phyloP scores from a whole-genome alignment of 2,797 vertebrate genomes.

The Anisognathus igniventris region DNA sequence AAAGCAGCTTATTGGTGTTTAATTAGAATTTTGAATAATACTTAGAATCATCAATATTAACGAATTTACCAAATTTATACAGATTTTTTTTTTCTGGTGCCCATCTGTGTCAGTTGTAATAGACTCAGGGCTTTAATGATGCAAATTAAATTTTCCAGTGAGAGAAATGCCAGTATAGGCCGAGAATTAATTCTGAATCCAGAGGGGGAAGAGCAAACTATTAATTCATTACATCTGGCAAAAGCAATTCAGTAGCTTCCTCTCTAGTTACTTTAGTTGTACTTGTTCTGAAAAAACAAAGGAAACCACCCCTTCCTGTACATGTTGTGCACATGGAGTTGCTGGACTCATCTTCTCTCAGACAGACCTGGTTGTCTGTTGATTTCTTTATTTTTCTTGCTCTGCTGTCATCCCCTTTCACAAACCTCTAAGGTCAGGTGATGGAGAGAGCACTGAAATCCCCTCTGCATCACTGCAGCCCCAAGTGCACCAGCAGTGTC shows the following conservation, averaged over 20 bases:
- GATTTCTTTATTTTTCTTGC: not conserved
- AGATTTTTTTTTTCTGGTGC: not conserved
- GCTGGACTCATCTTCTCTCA: not conserved
- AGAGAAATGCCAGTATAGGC: slow-evolving; percentile 9
- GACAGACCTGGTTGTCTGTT: not conserved
- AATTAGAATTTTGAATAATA: slow-evolving; percentile 1
- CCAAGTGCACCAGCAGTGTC: not conserved
- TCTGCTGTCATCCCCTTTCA: not conserved
- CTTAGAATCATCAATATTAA: not conserved
- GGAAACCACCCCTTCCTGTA: not conserved
- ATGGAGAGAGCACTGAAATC: not conserved
- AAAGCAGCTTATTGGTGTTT: not conserved
- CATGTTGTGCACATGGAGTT: not conserved
- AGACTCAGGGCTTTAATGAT: slow-evolving; percentile 17
- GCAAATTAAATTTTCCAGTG: slow-evolving; percentile 20
- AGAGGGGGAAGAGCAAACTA: not conserved
- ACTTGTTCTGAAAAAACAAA: not conserved
- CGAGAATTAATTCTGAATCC: slow-evolving; percentile 22
- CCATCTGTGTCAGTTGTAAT: slow-evolving; percentile 10
- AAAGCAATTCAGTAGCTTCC: not conserved
- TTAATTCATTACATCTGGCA: not conserved
- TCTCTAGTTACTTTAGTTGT: not conserved
- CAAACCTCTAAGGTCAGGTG: not conserved
- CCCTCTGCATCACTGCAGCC: not conserved
- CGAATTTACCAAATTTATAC: not conserved